phyloP scores from a whole-genome alignment of 2,888 invertebrate species.

The Apodemia mormo region DNA sequence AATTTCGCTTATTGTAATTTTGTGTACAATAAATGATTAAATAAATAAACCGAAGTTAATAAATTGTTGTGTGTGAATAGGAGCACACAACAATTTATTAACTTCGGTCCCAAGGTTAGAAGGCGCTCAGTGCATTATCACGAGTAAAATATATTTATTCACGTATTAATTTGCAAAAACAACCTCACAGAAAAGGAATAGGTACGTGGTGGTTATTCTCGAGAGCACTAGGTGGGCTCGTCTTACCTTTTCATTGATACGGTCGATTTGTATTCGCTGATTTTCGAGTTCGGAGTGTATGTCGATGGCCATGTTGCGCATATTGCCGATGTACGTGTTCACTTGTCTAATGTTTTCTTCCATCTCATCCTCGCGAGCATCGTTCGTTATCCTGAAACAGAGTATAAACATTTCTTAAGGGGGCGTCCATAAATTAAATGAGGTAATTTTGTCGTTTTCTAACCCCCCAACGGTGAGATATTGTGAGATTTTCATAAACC shows the following conservation, averaged over 20 bases:
- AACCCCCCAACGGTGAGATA: too few species aligned
- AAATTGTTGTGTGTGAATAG: too few species aligned
- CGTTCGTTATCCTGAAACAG: slow-evolving; percentile 94
- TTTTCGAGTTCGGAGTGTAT: slow-evolving; percentile 99
- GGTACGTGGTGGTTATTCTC: background rate
- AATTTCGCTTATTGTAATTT: too few species aligned
- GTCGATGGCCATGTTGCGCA: slow-evolving; percentile 99
- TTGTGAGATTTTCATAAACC: too few species aligned
- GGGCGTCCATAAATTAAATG: too few species aligned
- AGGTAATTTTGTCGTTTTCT: too few species aligned
- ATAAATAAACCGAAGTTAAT: too few species aligned
- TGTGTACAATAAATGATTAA: too few species aligned
- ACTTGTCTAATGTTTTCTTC: slow-evolving; percentile 99
- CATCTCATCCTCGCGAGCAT: slow-evolving; percentile 99
- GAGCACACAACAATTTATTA: too few species aligned
- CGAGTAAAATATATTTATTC: background rate
- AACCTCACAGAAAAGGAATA: background rate
- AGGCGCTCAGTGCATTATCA: too few species aligned
- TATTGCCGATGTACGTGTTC: slow-evolving; percentile 98
- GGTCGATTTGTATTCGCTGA: slow-evolving; percentile 98
- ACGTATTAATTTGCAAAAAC: background rate
- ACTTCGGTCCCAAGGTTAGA: too few species aligned
- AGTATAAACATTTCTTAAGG: background rate
- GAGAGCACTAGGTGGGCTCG: background rate
- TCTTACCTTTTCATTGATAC: slow-evolving; percentile 98